phyloP scores from a whole-genome alignment of 2,888 invertebrate species.

The Cordilura impudica region DNA sequence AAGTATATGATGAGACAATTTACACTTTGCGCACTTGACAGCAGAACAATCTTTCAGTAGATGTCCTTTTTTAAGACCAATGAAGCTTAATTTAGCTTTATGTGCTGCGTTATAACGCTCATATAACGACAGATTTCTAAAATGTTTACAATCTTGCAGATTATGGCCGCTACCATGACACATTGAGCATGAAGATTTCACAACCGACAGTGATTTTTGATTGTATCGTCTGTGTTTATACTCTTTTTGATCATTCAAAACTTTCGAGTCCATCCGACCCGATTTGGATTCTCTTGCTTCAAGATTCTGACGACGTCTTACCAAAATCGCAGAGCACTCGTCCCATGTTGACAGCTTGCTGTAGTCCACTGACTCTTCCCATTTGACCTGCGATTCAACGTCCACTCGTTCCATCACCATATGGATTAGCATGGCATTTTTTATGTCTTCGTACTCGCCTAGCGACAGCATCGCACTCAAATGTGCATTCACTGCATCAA shows the following conservation, averaged over 20 bases:
- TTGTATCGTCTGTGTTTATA: background rate
- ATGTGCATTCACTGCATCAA: slow-evolving; percentile 2
- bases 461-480: slow-evolving; percentile 27
- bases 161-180: background rate
- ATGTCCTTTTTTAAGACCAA: background rate
- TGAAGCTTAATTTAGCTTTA: background rate
- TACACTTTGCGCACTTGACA: background rate
- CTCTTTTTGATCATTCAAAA: background rate
- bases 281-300: slow-evolving; percentile 52
- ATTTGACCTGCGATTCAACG: slow-evolving; percentile 29
- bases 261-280: background rate
- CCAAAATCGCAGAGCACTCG: slow-evolving; percentile 39
- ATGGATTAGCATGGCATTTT: slow-evolving; percentile 11
- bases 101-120: background rate
- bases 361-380: slow-evolving; percentile 57
- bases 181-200: background rate
- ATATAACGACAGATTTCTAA: background rate
- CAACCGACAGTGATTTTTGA: background rate
- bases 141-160: background rate
- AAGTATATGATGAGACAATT: background rate
- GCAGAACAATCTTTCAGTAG: background rate
- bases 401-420: slow-evolving; percentile 15
- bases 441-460: slow-evolving; percentile 5
- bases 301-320: slow-evolving; percentile 48
- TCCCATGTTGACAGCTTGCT: slow-evolving; percentile 44